Evolutionary conservation across 2,113 vertebrate genomes (phyloP).

Genomic region (Ochotona curzoniae): DNA sequence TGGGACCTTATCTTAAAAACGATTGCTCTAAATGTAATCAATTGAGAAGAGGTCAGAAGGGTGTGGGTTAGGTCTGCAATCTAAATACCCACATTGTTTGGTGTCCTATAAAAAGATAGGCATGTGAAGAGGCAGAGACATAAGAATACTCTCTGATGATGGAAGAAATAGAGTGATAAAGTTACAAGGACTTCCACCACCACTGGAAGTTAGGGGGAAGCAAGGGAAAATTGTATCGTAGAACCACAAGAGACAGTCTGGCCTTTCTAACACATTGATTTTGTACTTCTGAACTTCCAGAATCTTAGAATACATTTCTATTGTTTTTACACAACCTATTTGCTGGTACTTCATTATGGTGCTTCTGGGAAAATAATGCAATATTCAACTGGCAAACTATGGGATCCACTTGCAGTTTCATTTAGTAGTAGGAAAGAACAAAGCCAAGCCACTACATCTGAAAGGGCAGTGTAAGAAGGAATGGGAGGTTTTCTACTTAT

Average conservation of each 20-base stretch:
- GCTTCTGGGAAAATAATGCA: background rate
- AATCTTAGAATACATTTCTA: background rate
- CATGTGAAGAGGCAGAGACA: background rate
- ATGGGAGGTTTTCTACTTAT: background rate
- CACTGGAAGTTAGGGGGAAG: background rate
- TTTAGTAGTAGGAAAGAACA: background rate
- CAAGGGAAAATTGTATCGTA: background rate
- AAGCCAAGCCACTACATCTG: background rate
- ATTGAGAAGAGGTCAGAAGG: background rate
- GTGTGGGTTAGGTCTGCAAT: background rate
- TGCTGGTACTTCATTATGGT: background rate
- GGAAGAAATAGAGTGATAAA: background rate
- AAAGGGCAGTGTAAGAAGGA: conserved; percentile 2
- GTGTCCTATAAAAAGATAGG: background rate
- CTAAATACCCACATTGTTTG: background rate
- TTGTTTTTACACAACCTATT: background rate
- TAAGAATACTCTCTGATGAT: background rate
- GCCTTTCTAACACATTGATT: background rate
- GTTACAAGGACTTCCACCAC: background rate
- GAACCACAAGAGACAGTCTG: background rate
- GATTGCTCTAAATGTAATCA: background rate
- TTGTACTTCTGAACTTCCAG: background rate
- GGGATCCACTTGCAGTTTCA: background rate
- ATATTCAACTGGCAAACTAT: background rate
- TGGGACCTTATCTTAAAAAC: background rate